Conservation (phyloP, 2,888 invertebrate genomes). For the Trichopria drosophilae region DNA sequence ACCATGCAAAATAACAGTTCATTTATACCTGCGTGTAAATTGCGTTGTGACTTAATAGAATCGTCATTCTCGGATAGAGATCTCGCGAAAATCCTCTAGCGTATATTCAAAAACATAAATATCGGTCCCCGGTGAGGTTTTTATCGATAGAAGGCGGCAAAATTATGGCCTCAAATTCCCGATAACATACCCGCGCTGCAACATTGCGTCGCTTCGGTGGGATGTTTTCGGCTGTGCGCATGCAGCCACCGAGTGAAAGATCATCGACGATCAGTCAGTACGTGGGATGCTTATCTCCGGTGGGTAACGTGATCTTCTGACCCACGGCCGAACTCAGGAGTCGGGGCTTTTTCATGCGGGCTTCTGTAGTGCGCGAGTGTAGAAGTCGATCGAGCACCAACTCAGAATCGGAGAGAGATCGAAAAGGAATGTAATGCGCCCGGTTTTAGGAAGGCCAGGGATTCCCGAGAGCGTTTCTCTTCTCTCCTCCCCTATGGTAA, state of each 20-base stretch:
- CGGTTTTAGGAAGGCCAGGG: conserved; percentile 41
- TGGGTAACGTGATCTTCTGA: conserved; percentile 50
- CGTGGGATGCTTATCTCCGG: conserved; percentile 47
- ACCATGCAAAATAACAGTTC: no score
- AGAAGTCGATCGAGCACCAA: conserved; percentile 40
- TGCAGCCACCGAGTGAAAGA: conserved; percentile 53
- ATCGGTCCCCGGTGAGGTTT: no score
- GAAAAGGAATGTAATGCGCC: conserved; percentile 51
- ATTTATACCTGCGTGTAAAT: no score
- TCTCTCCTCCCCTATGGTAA: conserved; percentile 32
- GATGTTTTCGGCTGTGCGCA: no score
- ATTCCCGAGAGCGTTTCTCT: conserved; percentile 45
- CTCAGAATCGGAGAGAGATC: conserved; percentile 45
- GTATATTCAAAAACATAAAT: no score
- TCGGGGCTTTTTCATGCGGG: conserved; percentile 52
- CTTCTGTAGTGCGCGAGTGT: conserved; percentile 47
- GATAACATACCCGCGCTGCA: no score
- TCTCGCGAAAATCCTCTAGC: no score
- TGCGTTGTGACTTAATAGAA: no score
- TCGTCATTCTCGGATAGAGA: no score
- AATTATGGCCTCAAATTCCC: no score
- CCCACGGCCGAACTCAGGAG: conserved; percentile 49
- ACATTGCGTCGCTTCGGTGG: no score
- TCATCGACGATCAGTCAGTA: conserved; percentile 48
- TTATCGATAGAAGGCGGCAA: no score